phyloP scores from a whole-genome alignment of 2,113 vertebrate species.

The Hemicordylus capensis region DNA sequence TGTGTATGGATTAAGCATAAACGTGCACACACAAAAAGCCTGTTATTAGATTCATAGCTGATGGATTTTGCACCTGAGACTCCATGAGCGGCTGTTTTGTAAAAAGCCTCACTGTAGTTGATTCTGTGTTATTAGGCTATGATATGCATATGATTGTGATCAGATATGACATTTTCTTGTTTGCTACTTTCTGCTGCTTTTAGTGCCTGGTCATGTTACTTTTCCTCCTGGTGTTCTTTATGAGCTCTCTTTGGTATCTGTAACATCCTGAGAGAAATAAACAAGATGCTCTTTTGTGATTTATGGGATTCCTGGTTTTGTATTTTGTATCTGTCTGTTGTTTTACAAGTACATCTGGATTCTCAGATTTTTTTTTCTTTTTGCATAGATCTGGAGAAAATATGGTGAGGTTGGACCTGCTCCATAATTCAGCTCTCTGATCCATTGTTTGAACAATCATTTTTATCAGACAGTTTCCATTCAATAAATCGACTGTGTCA shows the following conservation, averaged over 20 bases:
- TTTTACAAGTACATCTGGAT: slow-evolving; percentile 21
- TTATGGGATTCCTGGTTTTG: slow-evolving; percentile 20
- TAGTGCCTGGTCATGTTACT: background rate
- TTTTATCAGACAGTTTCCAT: slow-evolving; percentile 44
- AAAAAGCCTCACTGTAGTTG: background rate
- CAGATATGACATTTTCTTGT: slow-evolving; percentile 1
- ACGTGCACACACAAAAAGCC: background rate
- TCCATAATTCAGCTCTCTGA: slow-evolving; percentile 23
- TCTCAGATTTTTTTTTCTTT: background rate
- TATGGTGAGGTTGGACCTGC: slow-evolving; percentile 4
- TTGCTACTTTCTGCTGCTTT: background rate
- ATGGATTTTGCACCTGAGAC: slow-evolving; percentile 3
- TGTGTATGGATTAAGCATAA: background rate
- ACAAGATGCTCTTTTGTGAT: slow-evolving; percentile 4
- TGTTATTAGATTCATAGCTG: background rate
- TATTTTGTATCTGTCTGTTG: slow-evolving; percentile 6
- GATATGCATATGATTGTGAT: slow-evolving; percentile 24
- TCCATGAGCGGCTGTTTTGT: background rate
- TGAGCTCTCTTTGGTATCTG: slow-evolving; percentile 34
- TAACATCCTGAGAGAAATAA: slow-evolving; percentile 32
- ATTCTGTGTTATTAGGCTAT: slow-evolving; percentile 14
- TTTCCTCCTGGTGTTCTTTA: slow-evolving; percentile 5
- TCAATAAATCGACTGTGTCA: slow-evolving; percentile 32
- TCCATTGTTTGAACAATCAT: slow-evolving; percentile 42
- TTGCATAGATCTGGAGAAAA: background rate